Conservation (phyloP, 2,797 vertebrate genomes). For the Anguilla obscura region DNA sequence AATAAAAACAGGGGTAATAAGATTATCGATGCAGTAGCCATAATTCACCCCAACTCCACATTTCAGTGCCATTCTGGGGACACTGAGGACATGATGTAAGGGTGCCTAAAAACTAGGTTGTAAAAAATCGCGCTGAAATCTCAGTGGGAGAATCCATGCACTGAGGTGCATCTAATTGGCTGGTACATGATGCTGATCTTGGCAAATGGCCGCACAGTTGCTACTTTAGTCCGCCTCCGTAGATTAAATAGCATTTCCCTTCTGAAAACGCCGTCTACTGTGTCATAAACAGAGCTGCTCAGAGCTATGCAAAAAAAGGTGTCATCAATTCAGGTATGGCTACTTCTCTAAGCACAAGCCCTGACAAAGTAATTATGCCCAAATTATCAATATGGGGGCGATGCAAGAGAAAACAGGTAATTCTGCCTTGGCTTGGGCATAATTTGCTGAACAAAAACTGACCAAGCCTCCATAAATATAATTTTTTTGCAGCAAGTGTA, state of each 20-base stretch:
- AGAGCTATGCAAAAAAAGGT: background rate
- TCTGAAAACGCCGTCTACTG: background rate
- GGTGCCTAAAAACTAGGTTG: slow-evolving; percentile 3
- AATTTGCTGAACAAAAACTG: background rate
- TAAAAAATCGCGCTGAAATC: background rate
- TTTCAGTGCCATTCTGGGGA: slow-evolving; percentile 9
- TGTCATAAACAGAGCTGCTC: background rate
- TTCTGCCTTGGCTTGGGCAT: background rate
- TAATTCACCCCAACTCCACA: slow-evolving; percentile 11
- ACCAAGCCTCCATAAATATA: background rate
- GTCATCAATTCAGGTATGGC: background rate
- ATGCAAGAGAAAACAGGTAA: background rate
- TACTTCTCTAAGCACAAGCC: background rate
- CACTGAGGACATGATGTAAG: slow-evolving; percentile 3
- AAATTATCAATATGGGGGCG: background rate
- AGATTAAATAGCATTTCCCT: background rate
- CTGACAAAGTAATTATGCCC: background rate
- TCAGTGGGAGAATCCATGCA: background rate
- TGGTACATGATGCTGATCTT: background rate
- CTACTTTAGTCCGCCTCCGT: background rate
- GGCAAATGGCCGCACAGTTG: background rate
- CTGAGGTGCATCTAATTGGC: background rate
- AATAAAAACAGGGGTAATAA: slow-evolving; percentile 7
- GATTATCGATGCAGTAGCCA: background rate
- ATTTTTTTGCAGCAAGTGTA: background rate